Conservation (phyloP, 92 coral and sea anemone species). For the Muricea muricata region DNA sequence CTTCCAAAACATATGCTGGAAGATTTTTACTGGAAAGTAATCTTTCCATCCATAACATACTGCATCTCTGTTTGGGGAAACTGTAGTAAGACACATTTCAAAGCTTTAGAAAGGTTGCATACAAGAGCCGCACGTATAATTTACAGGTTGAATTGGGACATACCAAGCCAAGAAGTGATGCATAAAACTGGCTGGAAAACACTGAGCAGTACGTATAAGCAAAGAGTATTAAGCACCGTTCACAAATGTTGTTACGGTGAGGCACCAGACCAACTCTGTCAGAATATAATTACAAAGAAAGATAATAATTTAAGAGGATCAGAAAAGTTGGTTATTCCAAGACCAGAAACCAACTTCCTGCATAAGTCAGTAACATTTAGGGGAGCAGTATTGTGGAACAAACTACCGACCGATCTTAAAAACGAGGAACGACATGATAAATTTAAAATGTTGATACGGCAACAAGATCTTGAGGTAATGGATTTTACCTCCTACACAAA, state of each 20-base stretch:
- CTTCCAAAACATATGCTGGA: constrained; percentile 13
- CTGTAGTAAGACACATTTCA: constrained; percentile 2
- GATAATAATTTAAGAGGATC: background rate
- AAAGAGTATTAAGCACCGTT: background rate
- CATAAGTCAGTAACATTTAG: constrained; percentile 32
- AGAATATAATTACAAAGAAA: constrained; percentile 23
- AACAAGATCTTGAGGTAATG: background rate
- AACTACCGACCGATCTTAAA: background rate
- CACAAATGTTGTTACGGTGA: constrained; percentile 5
- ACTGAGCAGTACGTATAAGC: background rate
- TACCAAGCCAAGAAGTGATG: background rate
- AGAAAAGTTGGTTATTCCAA: constrained; percentile 8
- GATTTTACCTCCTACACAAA: too few relatives aligned
- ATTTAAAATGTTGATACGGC: background rate
- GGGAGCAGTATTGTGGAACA: constrained; percentile 26
- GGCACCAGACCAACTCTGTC: constrained; percentile 16
- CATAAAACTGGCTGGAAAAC: background rate
- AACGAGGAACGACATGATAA: background rate
- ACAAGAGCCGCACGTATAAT: constrained; percentile 16
- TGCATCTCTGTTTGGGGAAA: constrained; percentile 4
- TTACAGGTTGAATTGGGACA: background rate
- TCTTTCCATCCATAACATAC: constrained; percentile 18
- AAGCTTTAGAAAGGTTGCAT: constrained; percentile 9
- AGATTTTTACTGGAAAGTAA: constrained; percentile 20
- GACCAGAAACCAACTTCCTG: constrained; percentile 10